Evolutionary conservation across 2,797 vertebrate genomes (phyloP).

Genomic region (Protonibea diacanthus): DNA sequence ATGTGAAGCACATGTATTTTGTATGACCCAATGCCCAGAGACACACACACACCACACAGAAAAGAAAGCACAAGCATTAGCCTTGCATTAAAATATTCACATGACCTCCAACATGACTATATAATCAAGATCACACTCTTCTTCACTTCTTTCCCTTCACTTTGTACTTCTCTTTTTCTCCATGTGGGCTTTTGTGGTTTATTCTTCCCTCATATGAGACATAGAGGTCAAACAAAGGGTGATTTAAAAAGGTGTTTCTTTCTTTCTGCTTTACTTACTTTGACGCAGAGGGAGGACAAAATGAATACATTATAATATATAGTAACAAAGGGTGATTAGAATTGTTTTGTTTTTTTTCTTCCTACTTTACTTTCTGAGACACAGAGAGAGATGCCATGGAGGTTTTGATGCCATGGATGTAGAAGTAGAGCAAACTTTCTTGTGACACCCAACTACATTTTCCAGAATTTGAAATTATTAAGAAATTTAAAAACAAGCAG

Average conservation of each 20-base stretch:
- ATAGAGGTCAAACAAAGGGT: not conserved
- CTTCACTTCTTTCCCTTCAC: not conserved
- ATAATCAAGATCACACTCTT: not conserved
- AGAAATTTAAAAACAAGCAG: no score
- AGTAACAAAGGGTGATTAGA: not conserved
- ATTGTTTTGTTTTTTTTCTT: no score
- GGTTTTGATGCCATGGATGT: not conserved
- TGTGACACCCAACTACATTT: no score
- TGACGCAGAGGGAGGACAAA: not conserved
- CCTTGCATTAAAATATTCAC: not conserved
- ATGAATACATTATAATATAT: not conserved
- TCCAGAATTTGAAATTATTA: no score
- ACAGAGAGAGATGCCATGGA: no score
- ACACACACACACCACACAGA: constrained; percentile 8
- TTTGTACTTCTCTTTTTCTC: not conserved
- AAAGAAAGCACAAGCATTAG: constrained; percentile 4
- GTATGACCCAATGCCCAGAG: not conserved
- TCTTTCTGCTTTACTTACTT: not conserved
- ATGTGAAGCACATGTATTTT: constrained; percentile 13
- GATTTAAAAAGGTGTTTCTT: not conserved
- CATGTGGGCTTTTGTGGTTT: not conserved
- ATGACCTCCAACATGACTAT: not conserved
- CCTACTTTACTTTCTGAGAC: no score
- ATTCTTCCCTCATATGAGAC: not conserved
- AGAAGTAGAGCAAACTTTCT: no score